Evolutionary conservation across 2,888 invertebrate species (phyloP), one percentile per base, ranked within the genome.

Genomic region (Mallateleia sp.): DNA sequence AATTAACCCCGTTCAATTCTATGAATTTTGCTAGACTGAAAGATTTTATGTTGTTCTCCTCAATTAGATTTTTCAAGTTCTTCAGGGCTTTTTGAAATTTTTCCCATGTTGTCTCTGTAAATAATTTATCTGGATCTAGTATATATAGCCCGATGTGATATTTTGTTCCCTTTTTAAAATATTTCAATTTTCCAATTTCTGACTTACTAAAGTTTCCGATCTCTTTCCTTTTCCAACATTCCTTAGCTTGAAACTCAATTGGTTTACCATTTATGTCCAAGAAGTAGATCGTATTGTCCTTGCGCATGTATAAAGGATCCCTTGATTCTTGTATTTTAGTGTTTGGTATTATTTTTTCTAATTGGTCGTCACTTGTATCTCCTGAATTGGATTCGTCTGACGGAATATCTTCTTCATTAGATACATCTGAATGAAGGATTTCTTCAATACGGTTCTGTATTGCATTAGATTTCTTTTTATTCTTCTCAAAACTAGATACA

Each of bases 121-220:
- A 5, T n/a, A 50, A 50, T 5, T 18, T 50, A 7, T 50, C 22
- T 20, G 22, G 11, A 11, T 54, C 54, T 5, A 54, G 5, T 5
- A 54, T 3, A 15, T 54, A 54, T 25, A 54, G 24, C 22, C 54
- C 54, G 14, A 54, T 2, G 4, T 24, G 24, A 58, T 58, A 58
- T 58, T 58, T 58, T 15, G 58, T 18, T 15, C 58, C 58, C 24
- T 32, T 58, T 24, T 32, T 58, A 18, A 58, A 58, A 58, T 32
- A 58, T 32, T 58, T 58, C 11, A 58, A 2, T 15, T 7, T 32
- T 28, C 58, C 58, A 1, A 58, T 15, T 34, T 60, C 60, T 5
- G 20, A 3, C 15, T 56, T 56, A 28, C 28, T 25, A 8, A 56
- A 56, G 7, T 15, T 28, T 0, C 24, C 56, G 2, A 60, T 15